phyloP scores from a whole-genome alignment of 2,113 vertebrate genomes.

The Onychostoma macrolepis region DNA sequence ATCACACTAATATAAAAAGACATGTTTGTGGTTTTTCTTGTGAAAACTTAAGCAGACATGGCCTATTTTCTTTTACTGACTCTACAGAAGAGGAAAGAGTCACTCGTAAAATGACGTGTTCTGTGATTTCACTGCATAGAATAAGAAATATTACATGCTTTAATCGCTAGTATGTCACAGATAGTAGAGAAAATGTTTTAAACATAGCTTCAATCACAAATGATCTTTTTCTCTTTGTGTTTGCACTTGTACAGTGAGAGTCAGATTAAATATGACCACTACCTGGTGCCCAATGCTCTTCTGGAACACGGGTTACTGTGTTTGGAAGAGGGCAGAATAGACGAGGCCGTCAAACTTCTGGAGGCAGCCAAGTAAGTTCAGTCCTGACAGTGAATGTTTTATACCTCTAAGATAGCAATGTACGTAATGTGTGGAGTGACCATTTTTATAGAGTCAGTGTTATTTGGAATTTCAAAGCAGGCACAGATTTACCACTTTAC shows the following conservation, averaged over 20 bases:
- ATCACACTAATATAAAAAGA: not conserved
- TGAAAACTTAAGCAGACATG: slow-evolving; percentile 8
- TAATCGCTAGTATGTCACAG: not conserved
- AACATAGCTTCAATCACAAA: not conserved
- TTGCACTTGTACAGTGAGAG: slow-evolving; percentile 81
- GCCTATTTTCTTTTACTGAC: not conserved
- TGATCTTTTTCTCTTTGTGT: slow-evolving; percentile 43
- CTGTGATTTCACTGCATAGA: not conserved
- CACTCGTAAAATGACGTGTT: not conserved
- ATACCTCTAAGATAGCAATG: not conserved
- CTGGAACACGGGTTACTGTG: slow-evolving; percentile 92
- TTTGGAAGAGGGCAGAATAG: slow-evolving; percentile 84
- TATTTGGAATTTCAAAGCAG: not conserved
- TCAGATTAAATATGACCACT: slow-evolving; percentile 96
- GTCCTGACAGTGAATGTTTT: not conserved
- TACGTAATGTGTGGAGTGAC: not conserved
- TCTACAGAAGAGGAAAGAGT: not conserved
- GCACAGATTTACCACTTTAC: not conserved
- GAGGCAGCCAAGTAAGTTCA: slow-evolving; percentile 89
- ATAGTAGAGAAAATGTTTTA: not conserved
- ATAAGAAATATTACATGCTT: not conserved
- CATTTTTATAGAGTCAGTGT: too few relatives aligned
- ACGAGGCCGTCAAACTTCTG: slow-evolving; percentile 88
- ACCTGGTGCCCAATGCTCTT: slow-evolving; percentile 93
- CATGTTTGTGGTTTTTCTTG: not conserved